phyloP scores from a whole-genome alignment of 2,797 vertebrate species.

The Lycodopsis pacificus region DNA sequence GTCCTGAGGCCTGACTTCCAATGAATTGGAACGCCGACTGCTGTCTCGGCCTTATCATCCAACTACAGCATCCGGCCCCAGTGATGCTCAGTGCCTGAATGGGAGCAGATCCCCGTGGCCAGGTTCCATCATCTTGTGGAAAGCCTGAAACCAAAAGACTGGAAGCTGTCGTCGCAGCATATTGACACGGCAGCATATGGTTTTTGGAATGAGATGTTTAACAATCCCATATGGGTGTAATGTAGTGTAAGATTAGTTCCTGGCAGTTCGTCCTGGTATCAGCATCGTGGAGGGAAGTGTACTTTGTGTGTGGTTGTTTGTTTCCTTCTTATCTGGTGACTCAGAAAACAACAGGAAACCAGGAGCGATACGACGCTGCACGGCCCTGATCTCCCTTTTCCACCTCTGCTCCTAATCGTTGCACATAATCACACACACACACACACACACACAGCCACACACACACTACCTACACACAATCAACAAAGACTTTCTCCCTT shows the following conservation, averaged over 20 bases:
- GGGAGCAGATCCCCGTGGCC: slow-evolving; percentile 1
- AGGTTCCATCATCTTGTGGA: background rate
- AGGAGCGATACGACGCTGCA: slow-evolving; percentile 19
- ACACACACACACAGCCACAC: slow-evolving; percentile 11
- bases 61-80: slow-evolving; percentile 9
- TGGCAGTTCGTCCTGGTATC: background rate
- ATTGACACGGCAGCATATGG: slow-evolving; percentile 1
- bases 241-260: background rate
- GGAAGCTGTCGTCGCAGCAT: background rate
- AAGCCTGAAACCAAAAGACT: background rate
- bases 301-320: slow-evolving; percentile 37
- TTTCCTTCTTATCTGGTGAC: slow-evolving; percentile 40
- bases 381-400: slow-evolving; percentile 27
- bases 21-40: background rate
- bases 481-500: slow-evolving; percentile 29
- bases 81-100: slow-evolving; percentile 18
- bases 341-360: slow-evolving; percentile 33
- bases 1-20: background rate
- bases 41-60: background rate
- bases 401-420: slow-evolving; percentile 33
- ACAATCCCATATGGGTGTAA: slow-evolving; percentile 2
- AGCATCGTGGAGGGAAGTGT: slow-evolving; percentile 5
- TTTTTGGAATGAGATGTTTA: slow-evolving; percentile 16
- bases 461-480: background rate
- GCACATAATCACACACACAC: slow-evolving; percentile 31